Conservation (phyloP, 2,113 vertebrate species). For the Amphiprion ocellaris region DNA sequence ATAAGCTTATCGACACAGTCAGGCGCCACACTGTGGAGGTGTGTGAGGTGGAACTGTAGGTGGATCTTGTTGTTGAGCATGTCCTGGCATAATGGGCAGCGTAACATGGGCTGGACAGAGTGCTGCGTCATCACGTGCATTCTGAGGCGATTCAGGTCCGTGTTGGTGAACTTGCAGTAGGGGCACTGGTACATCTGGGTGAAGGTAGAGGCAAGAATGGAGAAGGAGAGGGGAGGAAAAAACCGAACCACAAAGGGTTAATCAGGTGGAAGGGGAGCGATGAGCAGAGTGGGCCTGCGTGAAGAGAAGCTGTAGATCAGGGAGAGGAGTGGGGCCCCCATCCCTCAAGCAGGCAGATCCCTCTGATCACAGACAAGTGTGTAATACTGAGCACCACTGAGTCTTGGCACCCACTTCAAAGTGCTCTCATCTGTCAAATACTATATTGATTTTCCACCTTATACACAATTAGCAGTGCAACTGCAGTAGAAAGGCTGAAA, state of each 20-base stretch:
- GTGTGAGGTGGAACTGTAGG: constrained; percentile 98
- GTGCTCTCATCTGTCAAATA: constrained; percentile 85
- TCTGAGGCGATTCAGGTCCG: constrained; percentile 94
- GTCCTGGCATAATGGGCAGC: constrained; percentile 98
- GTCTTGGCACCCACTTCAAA: constrained; percentile 84
- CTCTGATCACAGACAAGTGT: constrained; percentile 78
- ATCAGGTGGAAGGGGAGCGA: constrained; percentile 43
- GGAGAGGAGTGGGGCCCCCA: constrained; percentile 39
- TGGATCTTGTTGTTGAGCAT: constrained; percentile 99
- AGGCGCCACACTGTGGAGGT: constrained; percentile 97
- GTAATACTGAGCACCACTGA: constrained; percentile 69
- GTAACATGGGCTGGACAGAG: constrained; percentile 97
- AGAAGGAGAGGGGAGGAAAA: constrained; percentile 1
- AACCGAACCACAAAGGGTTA: constrained; percentile 52
- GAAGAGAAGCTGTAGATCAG: constrained; percentile 60
- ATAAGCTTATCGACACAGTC: constrained; percentile 99
- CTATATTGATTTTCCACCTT: constrained; percentile 85
- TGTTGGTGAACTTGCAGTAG: constrained; percentile 98
- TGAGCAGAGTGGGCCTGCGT: constrained; percentile 43
- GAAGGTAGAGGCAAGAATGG: constrained; percentile 14
- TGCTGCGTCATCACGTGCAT: constrained; percentile 99
- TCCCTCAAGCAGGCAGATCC: constrained; percentile 63
- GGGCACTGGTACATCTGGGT: constrained; percentile 97
- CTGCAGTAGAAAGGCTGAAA: constrained; percentile 73
- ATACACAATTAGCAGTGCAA: constrained; percentile 83